A percentile compares a stretch with the other conserved stretches of the same genome.
Conservation (phyloP, 2,797 vertebrate genomes). For the Macropodus opercularis region DNA sequence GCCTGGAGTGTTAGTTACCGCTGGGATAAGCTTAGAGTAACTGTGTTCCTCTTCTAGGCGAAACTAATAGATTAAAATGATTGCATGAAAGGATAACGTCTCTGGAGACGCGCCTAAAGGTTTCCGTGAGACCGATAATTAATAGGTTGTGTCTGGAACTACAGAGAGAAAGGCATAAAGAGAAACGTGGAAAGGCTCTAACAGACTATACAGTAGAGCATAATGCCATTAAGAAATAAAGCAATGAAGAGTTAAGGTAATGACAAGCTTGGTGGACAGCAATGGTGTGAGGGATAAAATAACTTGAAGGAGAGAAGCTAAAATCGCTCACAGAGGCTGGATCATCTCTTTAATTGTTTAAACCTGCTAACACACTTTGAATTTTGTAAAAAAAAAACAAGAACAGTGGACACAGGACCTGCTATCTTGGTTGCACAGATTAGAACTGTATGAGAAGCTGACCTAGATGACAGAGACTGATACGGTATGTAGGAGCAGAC, state of each 20-base stretch:
- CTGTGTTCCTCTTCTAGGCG: not conserved
- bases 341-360: constrained; percentile 66
- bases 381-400: constrained; percentile 9
- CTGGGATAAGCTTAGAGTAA: constrained; percentile 4
- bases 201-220: constrained; percentile 1
- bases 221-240: constrained; percentile 19
- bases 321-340: constrained; percentile 37
- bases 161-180: not conserved
- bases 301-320: constrained; percentile 48
- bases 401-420: constrained; percentile 13
- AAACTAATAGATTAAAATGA: too few species aligned
- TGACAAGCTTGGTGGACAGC: constrained; percentile 35
- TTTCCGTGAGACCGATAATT: not conserved
- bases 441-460: too few species aligned
- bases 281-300: constrained; percentile 49
- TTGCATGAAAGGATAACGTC: too few species aligned
- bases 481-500: too few species aligned
- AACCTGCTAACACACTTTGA: constrained; percentile 41
- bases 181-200: not conserved
- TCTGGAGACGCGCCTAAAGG: too few species aligned
- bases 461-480: too few species aligned
- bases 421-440: constrained; percentile 13
- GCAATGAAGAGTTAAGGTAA: constrained; percentile 33
- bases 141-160: not conserved
- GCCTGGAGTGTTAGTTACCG: constrained; percentile 8